phyloP scores from a whole-genome alignment of 2,888 invertebrate species.

The Myathropa florea region DNA sequence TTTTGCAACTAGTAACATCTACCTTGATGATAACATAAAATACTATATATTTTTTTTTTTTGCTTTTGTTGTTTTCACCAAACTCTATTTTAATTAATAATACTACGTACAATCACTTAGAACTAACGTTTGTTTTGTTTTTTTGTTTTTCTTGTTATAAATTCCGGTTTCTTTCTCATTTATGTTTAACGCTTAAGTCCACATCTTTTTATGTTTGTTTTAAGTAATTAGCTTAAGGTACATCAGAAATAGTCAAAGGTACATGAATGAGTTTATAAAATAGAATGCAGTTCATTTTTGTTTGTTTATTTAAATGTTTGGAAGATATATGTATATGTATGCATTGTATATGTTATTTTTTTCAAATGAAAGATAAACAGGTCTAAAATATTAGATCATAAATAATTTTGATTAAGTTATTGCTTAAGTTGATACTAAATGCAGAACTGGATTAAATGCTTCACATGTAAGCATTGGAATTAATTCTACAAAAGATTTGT shows the following conservation, averaged over 20 bases:
- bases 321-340: not conserved
- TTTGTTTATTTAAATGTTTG: not conserved
- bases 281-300: conserved; percentile 15
- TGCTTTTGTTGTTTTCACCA: conserved; percentile 12
- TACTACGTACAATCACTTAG: conserved; percentile 28
- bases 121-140: conserved; percentile 3
- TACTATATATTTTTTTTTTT: not conserved
- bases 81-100: conserved; percentile 22
- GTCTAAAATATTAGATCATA: not conserved
- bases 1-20: conserved; percentile 28
- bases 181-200: conserved; percentile 5
- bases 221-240: conserved; percentile 35
- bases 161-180: conserved; percentile 1
- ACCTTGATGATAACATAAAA: conserved; percentile 16
- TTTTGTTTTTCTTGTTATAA: conserved; percentile 1
- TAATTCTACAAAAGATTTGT: not conserved
- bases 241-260: conserved; percentile 43
- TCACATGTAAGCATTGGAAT: not conserved
- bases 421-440: conserved; percentile 60
- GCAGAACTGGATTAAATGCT: conserved; percentile 52
- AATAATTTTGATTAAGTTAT: conserved; percentile 34
- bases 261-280: conserved; percentile 32
- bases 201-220: conserved; percentile 3
- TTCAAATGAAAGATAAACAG: not conserved
- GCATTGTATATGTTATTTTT: not conserved